Base-by-base conservation (phyloP, 2,797 vertebrate genomes). In the Steatocranus sp. region DNA sequence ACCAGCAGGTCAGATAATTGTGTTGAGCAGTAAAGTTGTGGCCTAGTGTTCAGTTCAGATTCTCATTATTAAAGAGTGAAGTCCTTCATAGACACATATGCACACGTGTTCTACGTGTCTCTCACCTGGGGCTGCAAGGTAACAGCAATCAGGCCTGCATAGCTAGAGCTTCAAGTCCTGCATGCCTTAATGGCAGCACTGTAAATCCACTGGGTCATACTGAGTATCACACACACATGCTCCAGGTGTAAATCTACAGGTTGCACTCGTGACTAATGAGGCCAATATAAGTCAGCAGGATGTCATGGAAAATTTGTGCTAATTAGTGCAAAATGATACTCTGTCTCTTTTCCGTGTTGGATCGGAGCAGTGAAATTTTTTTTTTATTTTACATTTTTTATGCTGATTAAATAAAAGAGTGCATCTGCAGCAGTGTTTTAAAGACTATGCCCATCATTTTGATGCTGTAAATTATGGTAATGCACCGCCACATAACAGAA, bases 131-230 rank as follows among this genome's bases (percentile, higher is more conserved):
- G 83, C 82, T 53, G 54, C 48, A 2, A 4, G 38, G 84, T 84
- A 85, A 83, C 63, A 34, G 68, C 77, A 83, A 86, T 82, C 54
- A 77, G 9, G 48, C 20, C 82, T 6, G 74, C 75, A 11, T 36
- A 79, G 20, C 14, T 20, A 17, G 73, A 50, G 75, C 81, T 58
- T 74, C 36, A 41, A 30, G 53, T 76, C 74, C 79, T 20, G 23
- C 83, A 88, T 92, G 76, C 89, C 36, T 82, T 6, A 48, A 20
- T 89, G 91, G 90, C 91, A 88, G 80, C 32, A 2, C 80, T 32
- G 80, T 93, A 89, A 90, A 92, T 92, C 86, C 76, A 53, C 3
- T 48, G 3, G 83, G 87, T 89, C 89, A 92, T 80, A 54, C 38
- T 18, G 70, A 80, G 88, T 85, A 81, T 78, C 76, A 83, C 58